phyloP scores from a whole-genome alignment of 2,888 invertebrate genomes.

The Tenthredo notha region DNA sequence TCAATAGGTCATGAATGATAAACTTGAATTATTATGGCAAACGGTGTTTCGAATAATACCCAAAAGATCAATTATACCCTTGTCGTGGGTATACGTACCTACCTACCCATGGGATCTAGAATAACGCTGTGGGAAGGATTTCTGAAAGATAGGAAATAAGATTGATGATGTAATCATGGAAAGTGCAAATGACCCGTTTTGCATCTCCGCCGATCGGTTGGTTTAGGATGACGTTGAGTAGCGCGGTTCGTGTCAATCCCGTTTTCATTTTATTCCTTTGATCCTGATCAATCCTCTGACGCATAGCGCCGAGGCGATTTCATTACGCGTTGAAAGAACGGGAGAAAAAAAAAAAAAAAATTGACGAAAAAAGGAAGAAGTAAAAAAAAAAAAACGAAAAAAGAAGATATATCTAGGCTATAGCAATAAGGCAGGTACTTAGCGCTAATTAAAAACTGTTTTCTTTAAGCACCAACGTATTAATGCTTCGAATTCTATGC shows the following conservation, averaged over 20 bases:
- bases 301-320: not conserved
- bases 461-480: conserved; percentile 58
- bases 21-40: not conserved
- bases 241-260: not conserved
- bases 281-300: conserved; percentile 7
- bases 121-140: not conserved
- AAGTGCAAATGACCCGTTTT: conserved; percentile 40
- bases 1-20: not conserved
- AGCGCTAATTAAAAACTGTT: conserved; percentile 66
- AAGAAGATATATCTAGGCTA: not conserved
- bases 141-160: not conserved
- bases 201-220: conserved; percentile 15
- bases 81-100: not conserved
- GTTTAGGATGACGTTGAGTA: conserved; percentile 25
- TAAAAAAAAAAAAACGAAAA: not conserved
- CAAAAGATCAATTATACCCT: not conserved
- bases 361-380: not conserved
- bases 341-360: not conserved
- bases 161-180: conserved; percentile 43
- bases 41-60: not conserved
- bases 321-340: not conserved
- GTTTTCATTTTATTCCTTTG: not conserved
- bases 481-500: conserved; percentile 43
- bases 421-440: conserved; percentile 54
- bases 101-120: not conserved